phyloP scores from a whole-genome alignment of 92 coral and sea anemone species.

The Epizoanthus stellaris region DNA sequence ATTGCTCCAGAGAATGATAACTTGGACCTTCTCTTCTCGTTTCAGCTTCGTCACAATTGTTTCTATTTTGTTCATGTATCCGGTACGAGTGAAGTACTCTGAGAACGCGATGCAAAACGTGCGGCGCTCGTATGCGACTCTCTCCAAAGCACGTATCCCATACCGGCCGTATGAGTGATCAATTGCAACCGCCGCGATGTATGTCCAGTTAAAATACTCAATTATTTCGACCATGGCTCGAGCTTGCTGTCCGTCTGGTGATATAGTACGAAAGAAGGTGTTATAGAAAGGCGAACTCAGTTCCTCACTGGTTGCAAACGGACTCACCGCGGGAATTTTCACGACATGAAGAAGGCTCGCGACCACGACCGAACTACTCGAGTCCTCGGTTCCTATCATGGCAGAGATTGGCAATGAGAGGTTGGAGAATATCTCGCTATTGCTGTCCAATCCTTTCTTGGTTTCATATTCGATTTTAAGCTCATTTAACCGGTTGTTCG shows the following conservation, averaged over 20 bases:
- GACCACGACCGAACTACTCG: constrained; percentile 65
- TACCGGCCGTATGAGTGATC: constrained; percentile 83
- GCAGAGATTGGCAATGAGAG: constrained; percentile 60
- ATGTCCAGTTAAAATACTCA: constrained; percentile 75
- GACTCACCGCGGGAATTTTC: constrained; percentile 62
- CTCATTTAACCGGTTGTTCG: constrained; percentile 6
- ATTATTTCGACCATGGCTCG: constrained; percentile 84
- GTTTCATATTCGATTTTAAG: not conserved
- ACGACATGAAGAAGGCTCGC: constrained; percentile 75
- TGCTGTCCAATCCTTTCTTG: not conserved
- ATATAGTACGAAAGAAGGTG: constrained; percentile 72
- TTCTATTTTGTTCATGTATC: constrained; percentile 56
- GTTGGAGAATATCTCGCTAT: constrained; percentile 3
- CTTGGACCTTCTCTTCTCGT: constrained; percentile 63
- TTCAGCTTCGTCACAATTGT: constrained; percentile 66
- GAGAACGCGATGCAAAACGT: constrained; percentile 77
- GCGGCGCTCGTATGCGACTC: constrained; percentile 67
- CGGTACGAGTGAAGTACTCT: constrained; percentile 70
- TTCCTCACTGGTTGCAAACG: constrained; percentile 75
- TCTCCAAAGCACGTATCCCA: constrained; percentile 74
- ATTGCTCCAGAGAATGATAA: constrained; percentile 70
- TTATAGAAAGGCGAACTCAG: constrained; percentile 70
- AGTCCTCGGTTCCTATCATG: constrained; percentile 74
- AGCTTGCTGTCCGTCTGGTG: constrained; percentile 79
- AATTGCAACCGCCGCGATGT: constrained; percentile 75